Evolutionary conservation across 2,888 invertebrate genomes (phyloP).

Genomic region (Seira musarum): DNA sequence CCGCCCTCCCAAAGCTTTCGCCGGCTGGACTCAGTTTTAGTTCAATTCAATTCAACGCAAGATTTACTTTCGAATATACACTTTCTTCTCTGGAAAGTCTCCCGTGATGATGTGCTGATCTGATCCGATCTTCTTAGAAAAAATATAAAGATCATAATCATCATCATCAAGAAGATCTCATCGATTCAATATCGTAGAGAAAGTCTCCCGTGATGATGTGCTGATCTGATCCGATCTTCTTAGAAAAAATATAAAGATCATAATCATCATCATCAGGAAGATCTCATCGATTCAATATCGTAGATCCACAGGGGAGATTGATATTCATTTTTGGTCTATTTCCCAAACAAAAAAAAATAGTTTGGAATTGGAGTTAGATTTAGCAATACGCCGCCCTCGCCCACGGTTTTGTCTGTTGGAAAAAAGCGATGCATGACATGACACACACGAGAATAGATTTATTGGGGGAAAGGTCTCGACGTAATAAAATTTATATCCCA

Average conservation of each 20-base stretch:
- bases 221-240: background rate
- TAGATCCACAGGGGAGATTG: background rate
- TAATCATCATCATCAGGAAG: background rate
- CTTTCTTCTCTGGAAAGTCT: background rate
- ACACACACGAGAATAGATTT: conserved; percentile 60
- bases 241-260: background rate
- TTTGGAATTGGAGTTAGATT: background rate
- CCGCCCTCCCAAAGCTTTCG: background rate
- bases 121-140: background rate
- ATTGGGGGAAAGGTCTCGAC: conserved; percentile 44
- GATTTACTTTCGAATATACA: background rate
- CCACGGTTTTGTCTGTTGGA: background rate
- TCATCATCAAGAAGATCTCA: conserved; percentile 1
- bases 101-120: background rate
- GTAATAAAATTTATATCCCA: conserved; percentile 52
- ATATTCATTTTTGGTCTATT: background rate
- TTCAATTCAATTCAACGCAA: background rate
- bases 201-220: background rate
- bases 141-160: background rate
- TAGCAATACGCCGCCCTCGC: too few species aligned
- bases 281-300: conserved; percentile 2
- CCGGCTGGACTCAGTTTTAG: background rate
- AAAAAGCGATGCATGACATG: conserved; percentile 31
- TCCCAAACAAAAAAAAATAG: background rate
- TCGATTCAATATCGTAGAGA: background rate